Conservation (phyloP, 2,113 vertebrate genomes). For the Fulica atra region DNA sequence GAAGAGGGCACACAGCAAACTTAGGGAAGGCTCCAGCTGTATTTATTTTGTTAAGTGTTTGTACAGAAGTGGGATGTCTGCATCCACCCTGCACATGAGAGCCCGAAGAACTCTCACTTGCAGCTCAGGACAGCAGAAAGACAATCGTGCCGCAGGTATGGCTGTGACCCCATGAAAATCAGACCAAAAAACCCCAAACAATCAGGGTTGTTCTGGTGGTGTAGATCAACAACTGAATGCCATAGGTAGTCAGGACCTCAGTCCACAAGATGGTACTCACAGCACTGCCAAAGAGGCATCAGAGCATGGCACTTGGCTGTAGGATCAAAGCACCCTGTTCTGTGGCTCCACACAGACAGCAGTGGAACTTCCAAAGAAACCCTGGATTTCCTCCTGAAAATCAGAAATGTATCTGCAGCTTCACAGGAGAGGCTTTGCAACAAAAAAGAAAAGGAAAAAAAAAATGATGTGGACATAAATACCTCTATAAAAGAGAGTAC, state of each 20-base stretch:
- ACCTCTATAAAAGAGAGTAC: neutral
- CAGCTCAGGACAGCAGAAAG: neutral
- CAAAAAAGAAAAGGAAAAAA: no score
- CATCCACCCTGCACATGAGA: fast-evolving
- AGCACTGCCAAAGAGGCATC: neutral
- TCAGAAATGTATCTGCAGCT: neutral
- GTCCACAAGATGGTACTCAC: constrained; percentile 56
- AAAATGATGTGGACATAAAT: neutral
- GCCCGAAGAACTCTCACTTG: neutral
- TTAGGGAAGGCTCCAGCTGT: neutral
- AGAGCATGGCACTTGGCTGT: neutral
- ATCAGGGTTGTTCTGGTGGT: neutral
- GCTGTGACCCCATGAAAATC: neutral
- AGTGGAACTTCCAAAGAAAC: neutral
- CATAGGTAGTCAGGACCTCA: neutral
- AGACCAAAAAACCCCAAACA: neutral
- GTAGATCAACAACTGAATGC: neutral
- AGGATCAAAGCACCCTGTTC: neutral
- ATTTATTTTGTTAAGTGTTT: neutral
- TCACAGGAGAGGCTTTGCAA: neutral
- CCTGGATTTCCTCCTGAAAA: neutral
- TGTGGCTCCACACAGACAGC: neutral
- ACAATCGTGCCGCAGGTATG: neutral
- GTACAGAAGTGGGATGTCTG: neutral
- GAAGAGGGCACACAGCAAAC: neutral